Percentiles rank a stretch among this genome's conserved stretches.
Evolutionary conservation across 1,140 invertebrate species (phyloP).

Genomic region (Phocides pigmalion): DNA sequence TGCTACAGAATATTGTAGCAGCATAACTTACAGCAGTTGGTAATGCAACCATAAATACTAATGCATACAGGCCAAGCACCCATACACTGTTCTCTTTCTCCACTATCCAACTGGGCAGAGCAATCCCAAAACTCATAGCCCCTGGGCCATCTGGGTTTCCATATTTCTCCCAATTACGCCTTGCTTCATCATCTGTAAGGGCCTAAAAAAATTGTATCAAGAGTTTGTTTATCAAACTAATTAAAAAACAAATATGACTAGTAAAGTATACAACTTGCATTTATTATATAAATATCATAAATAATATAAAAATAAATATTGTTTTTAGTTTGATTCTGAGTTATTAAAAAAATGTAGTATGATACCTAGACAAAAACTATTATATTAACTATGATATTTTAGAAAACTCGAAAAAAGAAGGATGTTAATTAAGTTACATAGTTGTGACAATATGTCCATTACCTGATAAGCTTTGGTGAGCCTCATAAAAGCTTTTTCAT

Average conservation of each 20-base stretch:
- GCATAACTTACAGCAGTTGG: conserved; percentile 89
- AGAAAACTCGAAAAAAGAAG: too few species aligned
- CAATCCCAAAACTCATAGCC: conserved; percentile 99
- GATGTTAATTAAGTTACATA: too few species aligned
- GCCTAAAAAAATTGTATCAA: conserved; percentile 82
- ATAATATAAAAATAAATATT: too few species aligned
- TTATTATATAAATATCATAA: too few species aligned
- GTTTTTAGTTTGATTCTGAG: too few species aligned
- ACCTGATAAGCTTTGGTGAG: conserved; percentile 96
- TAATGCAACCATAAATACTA: conserved; percentile 98
- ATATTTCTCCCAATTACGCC: conserved; percentile 99
- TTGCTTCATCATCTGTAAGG: conserved; percentile 97
- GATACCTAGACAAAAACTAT: too few species aligned
- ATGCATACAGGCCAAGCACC: conserved; percentile 97
- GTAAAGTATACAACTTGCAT: too few species aligned
- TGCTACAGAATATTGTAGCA: too few species aligned
- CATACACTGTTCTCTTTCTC: conserved; percentile 99
- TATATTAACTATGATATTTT: too few species aligned
- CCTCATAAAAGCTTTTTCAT: conserved; percentile 98
- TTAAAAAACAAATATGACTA: too few species aligned
- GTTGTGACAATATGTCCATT: too few species aligned
- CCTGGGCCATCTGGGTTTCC: conserved; percentile 99
- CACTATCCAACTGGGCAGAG: conserved; percentile 99
- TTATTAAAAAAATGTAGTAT: too few species aligned
- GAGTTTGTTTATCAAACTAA: conserved; percentile 19